Evolutionary conservation across 2,797 vertebrate genomes (phyloP), one percentile per base, ranked within the genome.

Genomic region (Alfaro cultratus): DNA sequence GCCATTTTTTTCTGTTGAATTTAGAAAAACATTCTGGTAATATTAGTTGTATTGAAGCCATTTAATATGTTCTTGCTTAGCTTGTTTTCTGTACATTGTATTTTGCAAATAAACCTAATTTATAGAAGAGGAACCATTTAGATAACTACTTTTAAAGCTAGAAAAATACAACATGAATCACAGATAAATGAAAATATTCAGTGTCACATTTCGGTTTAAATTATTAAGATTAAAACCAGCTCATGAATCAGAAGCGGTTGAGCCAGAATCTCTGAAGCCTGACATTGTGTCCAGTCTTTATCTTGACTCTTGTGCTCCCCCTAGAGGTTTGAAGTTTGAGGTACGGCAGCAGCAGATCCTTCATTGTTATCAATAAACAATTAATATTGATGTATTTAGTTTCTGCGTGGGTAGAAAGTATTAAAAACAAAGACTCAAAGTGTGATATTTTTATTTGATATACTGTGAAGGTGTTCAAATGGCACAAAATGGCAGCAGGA

Each of bases 391-490:
- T 29, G 64, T 7, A 26, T 53, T 39, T 9, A 0, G 53, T 7
- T 45, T 12, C 43, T 0, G 2, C 74, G 36, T 18, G 0, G 57
- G 31, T 2, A 79, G 6, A 3, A 78, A 67, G 57, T 31, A 2
- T 76, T 10, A 2, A 79, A 62, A 81, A 80, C 18, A 49, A 78
- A 81, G 39, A 46, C 53, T 86, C 74, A 93, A 93, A 93, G 91
- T 90, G 87, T 78, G 67, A 76, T 74, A 86, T 73, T 80, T 95
- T 95, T 94, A 94, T 94, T 92, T 85, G 79, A 90, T 89, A 91
- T 86, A 85, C 57, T 81, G 84, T 90, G 80, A 88, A 73, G 84
- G 72, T 79, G 77, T 85, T 81, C 80, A 86, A 70, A 72, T 77
- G 85, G 85, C 86, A 91, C 74, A 81, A 76, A 74, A 76, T 80